These are phyloP conservation scores for Carcinoscorpius rotundicauda DNA, from an alignment of 1,140 invertebrate genomes.

Conservation along the genomic window DNA sequence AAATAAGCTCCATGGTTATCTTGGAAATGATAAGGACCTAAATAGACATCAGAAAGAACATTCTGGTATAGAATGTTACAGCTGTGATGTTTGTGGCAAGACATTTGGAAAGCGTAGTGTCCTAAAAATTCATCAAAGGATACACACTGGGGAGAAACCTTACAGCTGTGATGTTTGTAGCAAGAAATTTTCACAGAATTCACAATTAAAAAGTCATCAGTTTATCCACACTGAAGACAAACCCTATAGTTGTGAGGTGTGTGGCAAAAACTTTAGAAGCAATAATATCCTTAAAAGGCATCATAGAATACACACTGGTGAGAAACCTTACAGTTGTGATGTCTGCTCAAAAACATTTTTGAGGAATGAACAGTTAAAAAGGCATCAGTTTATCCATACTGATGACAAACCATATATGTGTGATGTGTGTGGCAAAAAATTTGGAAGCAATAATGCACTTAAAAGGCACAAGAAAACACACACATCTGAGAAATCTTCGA, in stretches of 20 bases:
- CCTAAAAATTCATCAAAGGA: slow-evolving; percentile 64
- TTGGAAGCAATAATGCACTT: slow-evolving; percentile 41
- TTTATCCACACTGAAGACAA: slow-evolving; percentile 29
- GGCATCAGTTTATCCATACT: slow-evolving; percentile 72
- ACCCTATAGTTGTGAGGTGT: slow-evolving; percentile 28
- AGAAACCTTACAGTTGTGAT: slow-evolving; percentile 23
- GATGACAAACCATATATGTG: slow-evolving; percentile 75
- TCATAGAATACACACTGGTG: slow-evolving; percentile 26
- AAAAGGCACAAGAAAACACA: slow-evolving; percentile 18
- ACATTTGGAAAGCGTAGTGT: slow-evolving; percentile 73
- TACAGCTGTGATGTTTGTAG: slow-evolving; percentile 70
- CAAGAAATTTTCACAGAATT: slow-evolving; percentile 39
- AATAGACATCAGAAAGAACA: no score
- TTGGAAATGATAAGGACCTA: no score
- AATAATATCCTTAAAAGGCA: background rate
- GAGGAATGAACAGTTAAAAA: slow-evolving; percentile 45
- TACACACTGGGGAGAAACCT: slow-evolving; percentile 65
- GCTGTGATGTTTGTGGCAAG: slow-evolving; percentile 55
- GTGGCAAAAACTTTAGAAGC: background rate
- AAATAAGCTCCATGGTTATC: no score
- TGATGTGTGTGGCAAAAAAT: slow-evolving; percentile 73
- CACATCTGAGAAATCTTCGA: slow-evolving; percentile 22
- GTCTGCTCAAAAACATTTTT: slow-evolving; percentile 1
- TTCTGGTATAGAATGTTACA: no score
- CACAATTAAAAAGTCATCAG: slow-evolving; percentile 27